Percentiles rank a stretch among this genome's conserved stretches.
Conservation (phyloP, 2,888 invertebrate species). For the Drosophila acutilabella region DNA sequence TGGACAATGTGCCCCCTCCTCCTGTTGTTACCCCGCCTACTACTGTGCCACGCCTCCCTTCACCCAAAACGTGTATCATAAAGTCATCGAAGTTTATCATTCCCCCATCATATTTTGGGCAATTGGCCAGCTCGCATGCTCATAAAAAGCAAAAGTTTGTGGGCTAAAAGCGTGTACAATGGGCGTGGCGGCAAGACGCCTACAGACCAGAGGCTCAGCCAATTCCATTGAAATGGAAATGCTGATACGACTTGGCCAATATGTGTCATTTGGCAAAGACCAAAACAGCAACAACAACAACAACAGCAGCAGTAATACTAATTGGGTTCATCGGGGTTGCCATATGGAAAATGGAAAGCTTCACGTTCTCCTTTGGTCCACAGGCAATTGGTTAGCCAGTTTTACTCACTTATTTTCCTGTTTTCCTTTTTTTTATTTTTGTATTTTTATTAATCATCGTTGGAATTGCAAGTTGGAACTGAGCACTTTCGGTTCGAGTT, state of each 20-base stretch:
- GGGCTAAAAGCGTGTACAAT: conserved; percentile 64
- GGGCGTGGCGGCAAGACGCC: conserved; percentile 51
- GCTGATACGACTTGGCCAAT: conserved; percentile 40
- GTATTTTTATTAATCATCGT: conserved; percentile 61
- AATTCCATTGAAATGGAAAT: conserved; percentile 65
- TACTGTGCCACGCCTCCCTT: background rate
- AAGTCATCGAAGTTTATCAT: conserved; percentile 78
- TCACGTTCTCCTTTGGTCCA: background rate
- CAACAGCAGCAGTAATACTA: conserved; percentile 47
- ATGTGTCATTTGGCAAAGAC: conserved; percentile 65
- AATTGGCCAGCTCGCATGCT: conserved; percentile 13
- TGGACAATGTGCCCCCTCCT: background rate
- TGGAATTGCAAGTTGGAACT: conserved; percentile 16
- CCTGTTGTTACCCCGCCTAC: background rate
- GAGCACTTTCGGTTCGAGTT: conserved; percentile 15
- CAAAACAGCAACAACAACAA: conserved; percentile 1
- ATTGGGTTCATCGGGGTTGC: conserved; percentile 72
- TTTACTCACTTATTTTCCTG: background rate
- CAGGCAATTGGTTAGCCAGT: conserved; percentile 4
- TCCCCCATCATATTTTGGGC: conserved; percentile 49
- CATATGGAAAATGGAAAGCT: conserved; percentile 65
- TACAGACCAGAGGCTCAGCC: background rate
- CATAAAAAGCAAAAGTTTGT: conserved; percentile 63
- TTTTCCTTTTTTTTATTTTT: background rate
- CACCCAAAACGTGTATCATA: conserved; percentile 51